Base-by-base conservation (phyloP, 2,113 vertebrate genomes). In the Lates calcarifer region DNA sequence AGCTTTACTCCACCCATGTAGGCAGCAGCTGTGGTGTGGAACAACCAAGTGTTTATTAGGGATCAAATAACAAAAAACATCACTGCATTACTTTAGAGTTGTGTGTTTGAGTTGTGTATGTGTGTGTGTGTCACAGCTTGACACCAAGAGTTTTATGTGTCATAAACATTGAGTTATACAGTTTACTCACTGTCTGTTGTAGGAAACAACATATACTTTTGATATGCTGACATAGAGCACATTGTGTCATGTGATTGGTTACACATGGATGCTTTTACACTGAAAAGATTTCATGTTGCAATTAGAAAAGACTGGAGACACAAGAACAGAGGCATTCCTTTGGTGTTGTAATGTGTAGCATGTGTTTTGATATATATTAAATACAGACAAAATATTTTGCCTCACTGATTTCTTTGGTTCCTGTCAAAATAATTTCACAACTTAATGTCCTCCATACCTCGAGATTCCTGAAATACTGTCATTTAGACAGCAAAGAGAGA, bases 331-430 rank as follows among this genome's bases (percentile, higher is more conserved):
- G 83, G 74, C 83, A 81, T 91, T 91, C 89, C 82, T 82, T 79
- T 89, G 85, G 39, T 85, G 78, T 81, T 57, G 76, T 88, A 87
- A 89, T 88, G 77, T 91, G 65, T 85, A 82, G 67, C 79, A 79
- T 83, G 39, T 91, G 83, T 86, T 90, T 84, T 91, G 51, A 84
- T 90, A 70, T 87, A 83, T 86, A 93, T 91, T 93, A 94, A 93
- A 94, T 81, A 60, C 26, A 77, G 57, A 86, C 45, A 87, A 83
- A 72, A 81, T 57, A 49, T 76, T 79, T 61, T 57, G 86, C 28
- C 29, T 79, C 57, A 5, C 28, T 74, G 37, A 62, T 77, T 85
- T 84, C 68, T 78, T 78, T 81, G 43, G 22, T 43, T 69, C 51
- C 53, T 69, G 29, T 87, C 62, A 82, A 85, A 83, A 72, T 72